Evolutionary conservation across 2,113 vertebrate genomes (phyloP).

Genomic region (Megalops atlanticus): DNA sequence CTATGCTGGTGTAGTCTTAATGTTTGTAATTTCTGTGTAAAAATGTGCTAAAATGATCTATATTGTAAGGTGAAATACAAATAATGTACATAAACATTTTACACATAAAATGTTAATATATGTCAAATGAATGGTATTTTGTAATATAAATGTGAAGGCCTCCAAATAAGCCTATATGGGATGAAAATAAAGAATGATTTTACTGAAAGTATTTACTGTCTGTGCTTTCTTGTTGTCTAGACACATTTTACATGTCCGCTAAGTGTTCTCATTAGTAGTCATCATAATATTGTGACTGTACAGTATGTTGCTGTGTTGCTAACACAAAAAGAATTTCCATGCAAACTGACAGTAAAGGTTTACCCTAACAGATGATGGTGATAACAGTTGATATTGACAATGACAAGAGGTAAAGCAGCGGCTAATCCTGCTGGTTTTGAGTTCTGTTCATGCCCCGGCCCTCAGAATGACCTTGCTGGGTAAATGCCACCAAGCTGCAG

Average conservation of each 20-base stretch:
- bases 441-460: no score
- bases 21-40: constrained; percentile 34
- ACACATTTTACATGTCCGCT: not conserved
- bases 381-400: no score
- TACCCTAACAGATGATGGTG: no score
- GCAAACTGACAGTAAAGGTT: no score
- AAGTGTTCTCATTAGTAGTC: not conserved
- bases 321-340: no score
- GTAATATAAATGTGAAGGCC: constrained; percentile 37
- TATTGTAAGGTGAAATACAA: constrained; percentile 47
- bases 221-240: not conserved
- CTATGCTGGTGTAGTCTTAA: constrained; percentile 71
- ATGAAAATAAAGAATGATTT: constrained; percentile 53
- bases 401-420: no score
- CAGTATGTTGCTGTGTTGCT: no score
- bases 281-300: not conserved
- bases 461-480: no score
- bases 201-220: constrained; percentile 24
- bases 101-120: constrained; percentile 72
- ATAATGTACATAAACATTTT: constrained; percentile 57
- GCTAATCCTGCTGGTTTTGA: no score
- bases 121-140: constrained; percentile 58
- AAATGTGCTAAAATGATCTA: constrained; percentile 26
- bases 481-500: no score
- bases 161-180: constrained; percentile 23